Base-by-base conservation (phyloP, 2,113 vertebrate genomes). In the Bubalus kerabau region DNA sequence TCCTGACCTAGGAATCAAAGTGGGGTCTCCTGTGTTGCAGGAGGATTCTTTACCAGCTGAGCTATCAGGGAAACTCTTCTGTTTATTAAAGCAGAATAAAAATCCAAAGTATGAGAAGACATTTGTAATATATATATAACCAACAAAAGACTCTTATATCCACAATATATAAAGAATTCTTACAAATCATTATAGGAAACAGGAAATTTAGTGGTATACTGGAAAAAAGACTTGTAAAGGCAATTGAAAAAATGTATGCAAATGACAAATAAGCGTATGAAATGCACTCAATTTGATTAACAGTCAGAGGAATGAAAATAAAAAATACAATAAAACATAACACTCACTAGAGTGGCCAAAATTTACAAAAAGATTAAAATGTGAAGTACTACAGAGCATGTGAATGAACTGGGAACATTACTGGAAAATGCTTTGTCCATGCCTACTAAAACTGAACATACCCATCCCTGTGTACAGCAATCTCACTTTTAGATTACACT, bases 21-120 rank as follows among this genome's bases (percentile, higher is more conserved):
- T 24, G 10, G 3, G 11, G 11, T 43, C 36, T 74, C 21, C 71
- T 74, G 23, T 24, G 12, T 74, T 74, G 2, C 71, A 43, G 11
- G 36, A 40, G 36, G 36, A 74, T 74, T 74, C 71, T 74, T 43
- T 43, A 74, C 36, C 12, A 74, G 21, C 21, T 43, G 23, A 74
- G 71, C 36, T 24, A 74, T 43, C 71, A 43, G 36, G 21, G 12
- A 74, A 74, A 40, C 71, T 1, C 36, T 23, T 71, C 19, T 71
- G 67, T 71, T 36, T 71, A 71, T 36, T 71, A 71, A 71, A 95
- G 76, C 28, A 85, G n/a, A 78, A 76, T 76, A 86, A 78, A 78
- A 62, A 64, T 36, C 24, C 36, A 80, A 56, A 95, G 56, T 64
- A 5, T 12, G 30, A 80, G 67, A 86, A 90, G 56, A 30, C 7